Evolutionary conservation across 1,140 invertebrate genomes (phyloP).

Genomic region (Caerostris extrusa): DNA sequence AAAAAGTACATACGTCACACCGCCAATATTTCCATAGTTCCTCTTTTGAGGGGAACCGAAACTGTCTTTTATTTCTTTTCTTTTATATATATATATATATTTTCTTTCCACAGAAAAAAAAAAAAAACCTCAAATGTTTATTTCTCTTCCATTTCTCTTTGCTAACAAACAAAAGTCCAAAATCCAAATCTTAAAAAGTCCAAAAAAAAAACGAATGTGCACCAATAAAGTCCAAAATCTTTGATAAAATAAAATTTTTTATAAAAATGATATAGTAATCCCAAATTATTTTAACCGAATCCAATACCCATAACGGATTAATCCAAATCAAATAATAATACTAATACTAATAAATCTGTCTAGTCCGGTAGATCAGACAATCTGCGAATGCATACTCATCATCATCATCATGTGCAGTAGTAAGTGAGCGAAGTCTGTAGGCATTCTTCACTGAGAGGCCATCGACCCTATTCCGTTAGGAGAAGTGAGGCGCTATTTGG

Average conservation of each 20-base stretch:
- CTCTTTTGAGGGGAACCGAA: background rate
- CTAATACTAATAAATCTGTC: background rate
- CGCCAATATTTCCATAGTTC: conserved; percentile 20
- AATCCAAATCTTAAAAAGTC: background rate
- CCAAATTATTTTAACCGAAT: no score
- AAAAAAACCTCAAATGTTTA: background rate
- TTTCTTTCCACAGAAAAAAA: no score
- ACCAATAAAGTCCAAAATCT: background rate
- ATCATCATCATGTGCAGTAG: background rate
- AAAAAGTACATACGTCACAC: conserved; percentile 26
- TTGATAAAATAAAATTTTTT: no score
- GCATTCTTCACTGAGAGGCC: conserved; percentile 39
- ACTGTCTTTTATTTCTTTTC: background rate
- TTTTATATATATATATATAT: no score
- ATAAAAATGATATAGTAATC: no score
- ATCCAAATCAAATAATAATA: no score
- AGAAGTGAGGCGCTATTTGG: background rate
- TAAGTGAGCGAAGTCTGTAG: background rate
- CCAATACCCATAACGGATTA: no score
- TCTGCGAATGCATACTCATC: background rate
- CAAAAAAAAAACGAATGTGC: background rate
- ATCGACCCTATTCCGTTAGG: conserved; percentile 61
- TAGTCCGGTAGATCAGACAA: conserved; percentile 16
- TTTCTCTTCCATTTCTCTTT: background rate
- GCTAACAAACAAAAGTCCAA: background rate